Base-by-base conservation (phyloP, 2,888 invertebrate species). In the Caenorhabditis angaria region DNA sequence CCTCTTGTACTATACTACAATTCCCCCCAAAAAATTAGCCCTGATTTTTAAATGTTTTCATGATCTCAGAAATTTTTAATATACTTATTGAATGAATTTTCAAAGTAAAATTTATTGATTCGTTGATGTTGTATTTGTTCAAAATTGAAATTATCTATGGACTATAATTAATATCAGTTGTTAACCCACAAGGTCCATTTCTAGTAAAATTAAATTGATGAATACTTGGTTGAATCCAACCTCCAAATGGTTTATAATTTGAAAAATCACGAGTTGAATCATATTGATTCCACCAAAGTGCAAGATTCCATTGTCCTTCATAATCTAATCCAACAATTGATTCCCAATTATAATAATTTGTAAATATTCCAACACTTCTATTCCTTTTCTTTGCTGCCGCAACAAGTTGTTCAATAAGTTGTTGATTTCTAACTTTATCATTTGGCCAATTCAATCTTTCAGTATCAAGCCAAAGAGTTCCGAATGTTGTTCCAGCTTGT, bases 271-370 rank as follows among this genome's bases (percentile, higher is more conserved):
- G 53, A 10, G 57, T 35, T 54, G 75, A 72, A 55, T 76, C 68
- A 69, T 79, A 79, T 63, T 68, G 66, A 8, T 77, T 77, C 78
- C 73, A 78, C 80, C 80, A 80, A 47, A 80, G 72, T 25, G 71
- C 75, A 25, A 66, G 57, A 29, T 68, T 51, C n/a, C 60, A 51
- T 50, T 60, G 63, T 12, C 58, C 69, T 24, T 53, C 65, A 70
- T 75, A 80, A 65, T 70, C 65, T n/a, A 70, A 58, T 29, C 80
- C 80, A 32, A 80, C 80, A 60, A 80, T 80, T n/a, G 57, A 60
- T 47, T 64, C 68, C 80, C 80, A 80, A 55, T 80, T 80, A 69
- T 80, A 63, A 64, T 66, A 57, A 62, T 78, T 80, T 24, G 75
- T 61, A 67, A 80, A 80, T 60, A 80, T 77, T 29, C 76, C 80